Percentiles rank a stretch among this genome's conserved stretches.
Evolutionary conservation across 35 echinoderm and acorn worm species (phyloP).

Genomic region (Diadema setosum): DNA sequence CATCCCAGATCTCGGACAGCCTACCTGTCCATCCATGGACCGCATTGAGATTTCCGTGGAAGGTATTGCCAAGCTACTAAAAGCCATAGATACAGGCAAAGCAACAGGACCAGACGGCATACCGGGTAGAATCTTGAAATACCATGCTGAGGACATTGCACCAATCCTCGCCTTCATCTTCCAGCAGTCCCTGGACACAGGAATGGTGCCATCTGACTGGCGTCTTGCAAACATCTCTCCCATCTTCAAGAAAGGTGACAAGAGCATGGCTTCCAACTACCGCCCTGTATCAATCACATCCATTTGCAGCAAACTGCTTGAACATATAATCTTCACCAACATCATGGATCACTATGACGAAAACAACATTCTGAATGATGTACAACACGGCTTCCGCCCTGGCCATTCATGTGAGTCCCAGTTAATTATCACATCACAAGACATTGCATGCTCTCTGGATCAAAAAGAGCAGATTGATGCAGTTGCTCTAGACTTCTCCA

Average conservation of each 20-base stretch:
- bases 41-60: background rate
- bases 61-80: background rate
- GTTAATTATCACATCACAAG: conserved; percentile 31
- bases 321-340: conserved; percentile 1
- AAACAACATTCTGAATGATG: conserved; percentile 4
- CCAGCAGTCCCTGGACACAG: conserved; percentile 18
- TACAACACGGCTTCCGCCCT: conserved; percentile 30
- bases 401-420: conserved; percentile 56
- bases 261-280: conserved; percentile 20
- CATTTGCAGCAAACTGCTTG: too few species aligned
- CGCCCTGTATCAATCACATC: conserved; percentile 33
- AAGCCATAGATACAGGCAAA: background rate
- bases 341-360: conserved; percentile 54
- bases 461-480: too few species aligned
- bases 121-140: conserved; percentile 11
- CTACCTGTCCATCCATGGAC: too few species aligned
- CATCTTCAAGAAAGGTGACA: too few species aligned
- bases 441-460: background rate
- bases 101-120: background rate
- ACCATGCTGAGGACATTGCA: background rate
- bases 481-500: conserved; percentile 61
- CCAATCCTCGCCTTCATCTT: conserved; percentile 1
- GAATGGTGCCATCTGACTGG: too few species aligned
- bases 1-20: background rate
- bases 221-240: too few species aligned